These are phyloP conservation scores for Agelaius phoeniceus DNA, from an alignment of 2,113 vertebrate species.

Conservation along the genomic window DNA sequence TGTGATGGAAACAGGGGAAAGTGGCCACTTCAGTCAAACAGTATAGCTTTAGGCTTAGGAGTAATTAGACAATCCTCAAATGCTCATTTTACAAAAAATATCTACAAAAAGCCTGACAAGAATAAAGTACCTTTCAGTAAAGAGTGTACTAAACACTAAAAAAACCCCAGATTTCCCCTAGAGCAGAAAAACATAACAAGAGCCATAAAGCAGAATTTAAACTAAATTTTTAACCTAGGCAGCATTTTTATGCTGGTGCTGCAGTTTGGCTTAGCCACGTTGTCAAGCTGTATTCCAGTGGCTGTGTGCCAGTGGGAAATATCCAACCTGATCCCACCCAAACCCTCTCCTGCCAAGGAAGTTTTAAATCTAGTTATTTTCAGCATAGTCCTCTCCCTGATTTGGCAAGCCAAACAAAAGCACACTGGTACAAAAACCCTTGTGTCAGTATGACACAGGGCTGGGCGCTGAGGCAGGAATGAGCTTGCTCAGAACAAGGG, in stretches of 20 bases:
- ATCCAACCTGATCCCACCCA: background rate
- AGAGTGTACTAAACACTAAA: background rate
- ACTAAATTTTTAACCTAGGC: background rate
- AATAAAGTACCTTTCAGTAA: background rate
- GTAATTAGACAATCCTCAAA: background rate
- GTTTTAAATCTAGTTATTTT: background rate
- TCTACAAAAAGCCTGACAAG: background rate
- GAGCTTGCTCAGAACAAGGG: background rate
- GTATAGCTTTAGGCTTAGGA: background rate
- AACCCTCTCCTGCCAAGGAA: background rate
- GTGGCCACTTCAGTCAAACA: background rate
- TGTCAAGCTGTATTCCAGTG: background rate
- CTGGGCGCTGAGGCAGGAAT: background rate
- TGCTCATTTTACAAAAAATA: background rate
- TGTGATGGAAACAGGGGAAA: background rate
- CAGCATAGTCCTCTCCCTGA: background rate
- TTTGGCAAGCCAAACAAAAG: background rate
- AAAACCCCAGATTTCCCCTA: background rate
- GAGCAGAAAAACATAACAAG: background rate
- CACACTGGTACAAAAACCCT: background rate
- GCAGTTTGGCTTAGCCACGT: background rate
- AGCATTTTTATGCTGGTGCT: background rate
- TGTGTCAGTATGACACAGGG: background rate
- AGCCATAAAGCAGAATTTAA: background rate
- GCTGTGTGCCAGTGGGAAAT: background rate